Evolutionary conservation across 2,113 vertebrate species (phyloP), one percentile per base, ranked within the genome.

Genomic region (Hiodon tergisus): DNA sequence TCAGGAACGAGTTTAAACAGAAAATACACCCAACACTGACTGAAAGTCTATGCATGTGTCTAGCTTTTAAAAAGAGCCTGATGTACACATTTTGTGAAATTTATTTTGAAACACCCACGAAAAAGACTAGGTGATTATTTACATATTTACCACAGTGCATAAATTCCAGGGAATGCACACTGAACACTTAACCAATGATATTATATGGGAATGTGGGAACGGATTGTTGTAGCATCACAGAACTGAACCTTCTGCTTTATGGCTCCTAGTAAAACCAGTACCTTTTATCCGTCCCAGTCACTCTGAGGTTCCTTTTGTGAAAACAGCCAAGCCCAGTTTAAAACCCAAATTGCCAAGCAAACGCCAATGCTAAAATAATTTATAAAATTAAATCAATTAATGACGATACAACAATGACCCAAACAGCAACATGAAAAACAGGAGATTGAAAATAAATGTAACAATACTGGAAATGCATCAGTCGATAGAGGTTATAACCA

Each of bases 1-100:
- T 78, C 79, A 77, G 63, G 76, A 72, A 52, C 54, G 7, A 62
- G 67, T 75, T 66, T 17, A 62, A 62, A n/a, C 7, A 76, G 68
- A 69, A 14, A 69, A 52, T 57, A 69, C 51, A 51, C 47, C n/a
- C 67, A 6, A 10, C 46, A 16, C 60, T 10, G n/a, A 16, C 14
- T 72, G 70, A 4, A 7, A 57, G 67, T n/a, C 14, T 53, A 68
- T 60, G 58, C 58, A 46, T 72, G 63, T 62, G 67, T 67, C 79
- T 74, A 73, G 76, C 48, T 2, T 31, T 31, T 31, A 31, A 31
- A 31, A 31, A 31, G 31, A 31, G 31, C 31, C 31, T 31, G 31
- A 31, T 31, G 31, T 31, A 31, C 31, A 31, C 31, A 31, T 31
- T 31, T 31, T 31, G 31, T 31, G 31, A 31, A 31, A 31, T 31